Conservation (phyloP, 2,797 vertebrate genomes). For the Halcyon chelicuti region DNA sequence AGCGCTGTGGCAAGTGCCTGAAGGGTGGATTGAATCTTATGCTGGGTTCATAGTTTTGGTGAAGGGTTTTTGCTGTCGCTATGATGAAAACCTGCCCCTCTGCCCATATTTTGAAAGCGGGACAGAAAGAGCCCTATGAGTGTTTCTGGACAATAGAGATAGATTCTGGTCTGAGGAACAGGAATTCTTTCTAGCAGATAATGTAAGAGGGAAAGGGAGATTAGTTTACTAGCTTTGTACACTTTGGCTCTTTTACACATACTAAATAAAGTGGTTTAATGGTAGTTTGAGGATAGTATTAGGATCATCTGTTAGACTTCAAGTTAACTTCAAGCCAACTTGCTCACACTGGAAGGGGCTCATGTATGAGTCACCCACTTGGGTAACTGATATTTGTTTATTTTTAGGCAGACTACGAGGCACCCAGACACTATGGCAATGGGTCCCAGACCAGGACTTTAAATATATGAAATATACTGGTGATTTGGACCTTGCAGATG, state of each 20-base stretch:
- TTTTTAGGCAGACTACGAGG: conserved; percentile 73
- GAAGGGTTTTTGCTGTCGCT: neutral
- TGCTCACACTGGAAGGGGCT: conserved; percentile 25
- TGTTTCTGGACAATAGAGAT: neutral
- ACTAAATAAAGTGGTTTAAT: neutral
- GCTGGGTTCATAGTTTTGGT: neutral
- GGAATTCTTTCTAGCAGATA: neutral
- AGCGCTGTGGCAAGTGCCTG: accelerated
- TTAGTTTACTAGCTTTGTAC: neutral
- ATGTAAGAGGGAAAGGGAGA: neutral
- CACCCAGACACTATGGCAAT: conserved; percentile 39
- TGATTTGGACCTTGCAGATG: conserved; percentile 47
- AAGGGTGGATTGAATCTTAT: neutral
- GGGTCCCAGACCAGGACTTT: conserved; percentile 53
- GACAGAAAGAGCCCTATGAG: neutral
- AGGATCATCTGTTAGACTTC: conserved; percentile 30
- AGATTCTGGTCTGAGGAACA: neutral
- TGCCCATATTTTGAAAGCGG: neutral
- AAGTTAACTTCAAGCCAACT: conserved; percentile 45
- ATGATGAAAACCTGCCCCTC: neutral
- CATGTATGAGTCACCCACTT: conserved; percentile 23
- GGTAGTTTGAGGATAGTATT: neutral
- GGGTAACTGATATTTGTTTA: conserved; percentile 74
- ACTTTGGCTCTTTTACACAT: neutral
- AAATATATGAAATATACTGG: conserved; percentile 64